Percentiles rank a stretch among this genome's conserved stretches.
Evolutionary conservation across 2,888 invertebrate species (phyloP).

Genomic region (Orthonevra nobilis): DNA sequence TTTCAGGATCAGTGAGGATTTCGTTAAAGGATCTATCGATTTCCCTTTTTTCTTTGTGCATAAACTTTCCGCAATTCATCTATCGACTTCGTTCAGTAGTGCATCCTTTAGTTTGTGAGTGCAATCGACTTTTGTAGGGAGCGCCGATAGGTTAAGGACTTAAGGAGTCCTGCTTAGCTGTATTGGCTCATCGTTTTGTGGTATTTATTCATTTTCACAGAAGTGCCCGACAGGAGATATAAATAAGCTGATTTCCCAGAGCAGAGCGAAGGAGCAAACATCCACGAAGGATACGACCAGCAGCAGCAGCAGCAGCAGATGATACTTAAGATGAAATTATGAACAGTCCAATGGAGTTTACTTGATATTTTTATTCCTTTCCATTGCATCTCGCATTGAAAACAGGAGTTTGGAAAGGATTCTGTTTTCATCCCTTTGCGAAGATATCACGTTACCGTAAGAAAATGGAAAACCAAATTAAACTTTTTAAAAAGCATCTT

Average conservation of each 20-base stretch:
- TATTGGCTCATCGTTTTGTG: slow-evolving; percentile 37
- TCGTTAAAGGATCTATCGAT: slow-evolving; percentile 36
- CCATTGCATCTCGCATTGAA: too few species aligned
- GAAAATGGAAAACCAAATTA: too few species aligned
- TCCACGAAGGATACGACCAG: too few species aligned
- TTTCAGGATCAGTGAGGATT: slow-evolving; percentile 53
- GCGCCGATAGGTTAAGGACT: neutral
- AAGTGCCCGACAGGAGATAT: neutral
- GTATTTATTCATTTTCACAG: slow-evolving; percentile 23
- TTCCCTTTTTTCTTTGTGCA: slow-evolving; percentile 25
- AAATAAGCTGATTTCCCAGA: slow-evolving; percentile 9
- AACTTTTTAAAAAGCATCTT: too few species aligned
- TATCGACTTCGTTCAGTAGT: neutral
- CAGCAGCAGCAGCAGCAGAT: slow-evolving; percentile 5
- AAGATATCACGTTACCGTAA: too few species aligned
- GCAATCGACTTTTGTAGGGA: slow-evolving; percentile 38
- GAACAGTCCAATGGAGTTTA: slow-evolving; percentile 38
- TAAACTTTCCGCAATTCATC: slow-evolving; percentile 16
- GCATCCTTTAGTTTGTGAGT: slow-evolving; percentile 11
- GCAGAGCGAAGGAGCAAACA: neutral
- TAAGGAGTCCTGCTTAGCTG: neutral
- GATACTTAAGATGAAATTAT: slow-evolving; percentile 52
- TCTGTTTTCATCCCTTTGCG: too few species aligned
- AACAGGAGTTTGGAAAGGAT: too few species aligned
- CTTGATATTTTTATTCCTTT: too few species aligned